Conservation (phyloP, 2,888 invertebrate species). For the Ophioninae sp. region DNA sequence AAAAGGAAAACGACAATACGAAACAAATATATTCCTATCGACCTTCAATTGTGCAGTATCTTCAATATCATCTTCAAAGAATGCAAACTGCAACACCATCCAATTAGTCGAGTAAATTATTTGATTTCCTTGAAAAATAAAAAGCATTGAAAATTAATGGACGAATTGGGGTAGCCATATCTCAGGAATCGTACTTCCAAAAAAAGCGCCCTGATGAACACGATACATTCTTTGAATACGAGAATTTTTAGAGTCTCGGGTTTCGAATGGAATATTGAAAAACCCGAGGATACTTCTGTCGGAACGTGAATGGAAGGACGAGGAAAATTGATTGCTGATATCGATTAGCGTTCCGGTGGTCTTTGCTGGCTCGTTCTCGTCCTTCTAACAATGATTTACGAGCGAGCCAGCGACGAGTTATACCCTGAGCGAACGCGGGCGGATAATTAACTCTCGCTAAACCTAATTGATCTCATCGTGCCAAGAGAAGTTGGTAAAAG, state of each 20-base stretch:
- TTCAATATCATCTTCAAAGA: not conserved
- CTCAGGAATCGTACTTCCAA: no score
- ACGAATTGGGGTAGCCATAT: no score
- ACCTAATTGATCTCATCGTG: slow-evolving; percentile 20
- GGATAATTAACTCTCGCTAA: slow-evolving; percentile 23
- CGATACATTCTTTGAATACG: not conserved
- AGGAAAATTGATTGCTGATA: not conserved
- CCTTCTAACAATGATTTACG: not conserved
- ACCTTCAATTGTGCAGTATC: not conserved
- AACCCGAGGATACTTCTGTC: not conserved
- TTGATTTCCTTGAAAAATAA: no score
- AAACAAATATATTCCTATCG: no score
- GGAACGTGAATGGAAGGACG: not conserved
- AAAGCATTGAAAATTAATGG: no score
- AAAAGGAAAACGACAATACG: no score
- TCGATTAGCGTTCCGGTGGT: not conserved
- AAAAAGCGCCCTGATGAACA: no score
- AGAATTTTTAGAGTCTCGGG: not conserved
- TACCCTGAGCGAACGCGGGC: not conserved
- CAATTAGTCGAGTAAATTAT: not conserved
- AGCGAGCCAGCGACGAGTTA: not conserved
- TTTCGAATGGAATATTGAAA: not conserved
- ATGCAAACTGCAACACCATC: not conserved
- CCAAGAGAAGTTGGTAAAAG: slow-evolving; percentile 10
- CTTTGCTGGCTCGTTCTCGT: not conserved